phyloP scores from a whole-genome alignment of 2,888 invertebrate species.

The Timandra comae region DNA sequence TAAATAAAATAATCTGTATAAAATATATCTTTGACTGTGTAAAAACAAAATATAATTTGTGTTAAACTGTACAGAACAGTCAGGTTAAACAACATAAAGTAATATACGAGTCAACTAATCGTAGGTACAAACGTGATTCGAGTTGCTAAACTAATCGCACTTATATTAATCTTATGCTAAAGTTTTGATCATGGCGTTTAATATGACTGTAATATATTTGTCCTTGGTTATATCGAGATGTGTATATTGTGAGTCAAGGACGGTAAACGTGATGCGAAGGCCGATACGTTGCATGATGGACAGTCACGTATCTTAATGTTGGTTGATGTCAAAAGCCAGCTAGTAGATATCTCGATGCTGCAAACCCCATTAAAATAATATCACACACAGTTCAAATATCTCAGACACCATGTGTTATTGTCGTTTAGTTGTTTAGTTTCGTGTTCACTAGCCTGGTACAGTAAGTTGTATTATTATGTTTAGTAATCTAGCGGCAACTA shows the following conservation, averaged over 20 bases:
- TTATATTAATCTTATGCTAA: constrained; percentile 65
- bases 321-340: constrained; percentile 77
- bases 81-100: constrained; percentile 38
- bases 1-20: constrained; percentile 55
- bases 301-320: constrained; percentile 68
- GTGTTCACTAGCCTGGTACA: constrained; percentile 36
- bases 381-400: constrained; percentile 59
- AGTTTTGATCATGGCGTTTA: constrained; percentile 65
- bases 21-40: constrained; percentile 55
- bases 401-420: constrained; percentile 52
- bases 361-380: constrained; percentile 73
- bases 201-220: constrained; percentile 55
- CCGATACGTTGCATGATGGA: constrained; percentile 59
- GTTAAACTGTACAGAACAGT: constrained; percentile 65
- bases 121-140: constrained; percentile 63
- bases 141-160: constrained; percentile 57
- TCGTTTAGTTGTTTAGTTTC: constrained; percentile 59
- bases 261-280: constrained; percentile 67
- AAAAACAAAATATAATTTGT: constrained; percentile 62
- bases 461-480: constrained; percentile 20
- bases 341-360: constrained; percentile 77
- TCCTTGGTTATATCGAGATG: constrained; percentile 38
- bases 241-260: constrained; percentile 52
- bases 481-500: constrained; percentile 29
- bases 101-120: constrained; percentile 54